Percentiles rank a stretch among this genome's conserved stretches.
phyloP scores from a whole-genome alignment of 2,888 invertebrate genomes.

The Tetropium fuscum region DNA sequence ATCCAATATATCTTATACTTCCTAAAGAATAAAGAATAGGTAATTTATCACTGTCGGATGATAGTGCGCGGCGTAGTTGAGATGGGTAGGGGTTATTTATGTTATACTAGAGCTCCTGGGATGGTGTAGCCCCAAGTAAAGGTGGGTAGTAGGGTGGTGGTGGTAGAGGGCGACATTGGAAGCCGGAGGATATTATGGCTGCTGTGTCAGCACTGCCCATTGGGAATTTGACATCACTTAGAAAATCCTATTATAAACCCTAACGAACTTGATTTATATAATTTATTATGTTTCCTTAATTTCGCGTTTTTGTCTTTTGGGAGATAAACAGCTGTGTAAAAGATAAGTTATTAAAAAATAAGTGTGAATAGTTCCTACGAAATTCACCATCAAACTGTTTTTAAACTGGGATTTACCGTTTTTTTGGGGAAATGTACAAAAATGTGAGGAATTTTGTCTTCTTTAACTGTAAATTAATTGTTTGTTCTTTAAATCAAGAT shows the following conservation, averaged over 20 bases:
- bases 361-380: too few relatives aligned
- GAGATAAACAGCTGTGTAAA: too few relatives aligned
- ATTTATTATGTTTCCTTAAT: too few relatives aligned
- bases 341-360: too few relatives aligned
- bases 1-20: slow-evolving; percentile 46
- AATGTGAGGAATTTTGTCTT: too few relatives aligned
- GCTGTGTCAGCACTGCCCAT: slow-evolving; percentile 58
- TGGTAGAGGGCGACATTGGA: slow-evolving; percentile 48
- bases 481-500: too few relatives aligned
- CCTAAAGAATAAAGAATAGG: slow-evolving; percentile 49
- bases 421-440: too few relatives aligned
- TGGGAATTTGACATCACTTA: slow-evolving; percentile 45
- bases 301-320: too few relatives aligned
- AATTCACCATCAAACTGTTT: too few relatives aligned
- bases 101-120: slow-evolving; percentile 51
- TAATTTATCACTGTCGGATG: slow-evolving; percentile 51
- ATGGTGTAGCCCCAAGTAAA: slow-evolving; percentile 44
- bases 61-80: slow-evolving; percentile 44
- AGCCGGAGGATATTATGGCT: slow-evolving; percentile 58
- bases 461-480: too few relatives aligned
- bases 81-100: slow-evolving; percentile 51
- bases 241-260: slow-evolving; percentile 38
- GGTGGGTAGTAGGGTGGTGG: slow-evolving; percentile 45
- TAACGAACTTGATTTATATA: too few relatives aligned
- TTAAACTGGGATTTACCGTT: too few relatives aligned